Evolutionary conservation across 2,113 vertebrate genomes (phyloP), one percentile per base, ranked within the genome.

Genomic region (Gulo gulo): DNA sequence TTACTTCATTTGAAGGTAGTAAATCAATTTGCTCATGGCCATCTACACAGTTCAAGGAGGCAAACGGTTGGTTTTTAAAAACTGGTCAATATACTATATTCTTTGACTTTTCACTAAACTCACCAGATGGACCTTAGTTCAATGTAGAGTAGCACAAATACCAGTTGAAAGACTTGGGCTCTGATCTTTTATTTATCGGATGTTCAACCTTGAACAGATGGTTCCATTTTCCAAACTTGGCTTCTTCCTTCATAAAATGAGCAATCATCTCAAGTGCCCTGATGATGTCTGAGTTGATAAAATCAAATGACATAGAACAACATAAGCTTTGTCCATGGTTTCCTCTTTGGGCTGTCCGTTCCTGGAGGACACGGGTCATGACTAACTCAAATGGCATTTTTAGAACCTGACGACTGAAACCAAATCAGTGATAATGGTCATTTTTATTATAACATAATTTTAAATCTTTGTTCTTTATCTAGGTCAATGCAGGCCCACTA

Each of bases 401-500:
- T 76, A 74, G 55, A 20, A 24, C 52, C 6, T 76, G 24, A 20
- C n/a, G 65, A 7, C 45, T 42, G 42, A 89, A 93, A 18, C 63
- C 29, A 36, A 94, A 10, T 39, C 45, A 31, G 2, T 9, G 9
- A 23, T 26, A 2, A 3, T 34, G 2, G 39, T 47, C 7, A 86
- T 36, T 78, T 78, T 71, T 61, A 92, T 76, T 82, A 57, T 11
- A 85, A 85, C 4, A 16, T 61, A 36, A 0, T 9, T 94, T 83
- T n/a, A 83, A 78, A 47, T 96, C 67, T 65, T 94, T 95, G 0
- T 93, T 95, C 57, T 96, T 82, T 39, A 12, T 96, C 76, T 97
- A 99, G 99, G 99, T 99, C 59, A 99, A 99, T 39, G 99, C 99
- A 42, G 99, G 99, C 2, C 99, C 99, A 0, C 98, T 99, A 34